Conservation (phyloP, 1,140 invertebrate species). For the Euwallacea fornicatus region DNA sequence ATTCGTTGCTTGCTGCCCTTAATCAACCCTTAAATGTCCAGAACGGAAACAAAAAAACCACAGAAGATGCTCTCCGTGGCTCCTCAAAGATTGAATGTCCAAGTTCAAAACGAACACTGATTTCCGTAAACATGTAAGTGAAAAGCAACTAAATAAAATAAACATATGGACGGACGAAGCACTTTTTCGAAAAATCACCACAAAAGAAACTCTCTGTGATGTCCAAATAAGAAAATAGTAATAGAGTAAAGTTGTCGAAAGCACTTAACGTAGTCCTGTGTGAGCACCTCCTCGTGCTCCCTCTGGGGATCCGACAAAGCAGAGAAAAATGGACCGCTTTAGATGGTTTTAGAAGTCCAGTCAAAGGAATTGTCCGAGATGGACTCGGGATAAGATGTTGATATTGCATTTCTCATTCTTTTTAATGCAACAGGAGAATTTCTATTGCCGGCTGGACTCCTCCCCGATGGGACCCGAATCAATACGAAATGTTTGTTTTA, state of each 20-base stretch:
- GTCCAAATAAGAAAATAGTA: conserved; percentile 41
- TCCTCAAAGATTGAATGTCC: too few species aligned
- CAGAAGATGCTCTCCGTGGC: too few species aligned
- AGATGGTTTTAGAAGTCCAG: conserved; percentile 48
- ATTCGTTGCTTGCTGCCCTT: too few species aligned
- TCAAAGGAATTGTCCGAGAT: conserved; percentile 51
- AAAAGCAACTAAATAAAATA: not conserved
- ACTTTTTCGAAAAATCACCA: conserved; percentile 10
- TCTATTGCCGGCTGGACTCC: conserved; percentile 29
- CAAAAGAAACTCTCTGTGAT: conserved; percentile 10
- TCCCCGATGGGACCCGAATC: conserved; percentile 27
- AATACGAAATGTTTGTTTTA: conserved; percentile 40
- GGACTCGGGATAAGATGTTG: conserved; percentile 53
- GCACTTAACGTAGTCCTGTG: conserved; percentile 46
- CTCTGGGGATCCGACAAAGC: conserved; percentile 45
- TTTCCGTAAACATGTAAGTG: too few species aligned
- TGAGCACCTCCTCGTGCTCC: conserved; percentile 33
- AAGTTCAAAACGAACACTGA: too few species aligned
- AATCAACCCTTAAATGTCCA: too few species aligned
- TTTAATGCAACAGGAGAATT: conserved; percentile 53
- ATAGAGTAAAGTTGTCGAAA: conserved; percentile 48
- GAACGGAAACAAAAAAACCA: too few species aligned
- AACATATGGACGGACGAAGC: not conserved
- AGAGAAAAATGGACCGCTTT: conserved; percentile 49
- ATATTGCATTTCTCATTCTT: conserved; percentile 55